These are phyloP conservation scores for Lottia gigantea DNA, from an alignment of 2,888 invertebrate genomes.

Conservation along the genomic window DNA sequence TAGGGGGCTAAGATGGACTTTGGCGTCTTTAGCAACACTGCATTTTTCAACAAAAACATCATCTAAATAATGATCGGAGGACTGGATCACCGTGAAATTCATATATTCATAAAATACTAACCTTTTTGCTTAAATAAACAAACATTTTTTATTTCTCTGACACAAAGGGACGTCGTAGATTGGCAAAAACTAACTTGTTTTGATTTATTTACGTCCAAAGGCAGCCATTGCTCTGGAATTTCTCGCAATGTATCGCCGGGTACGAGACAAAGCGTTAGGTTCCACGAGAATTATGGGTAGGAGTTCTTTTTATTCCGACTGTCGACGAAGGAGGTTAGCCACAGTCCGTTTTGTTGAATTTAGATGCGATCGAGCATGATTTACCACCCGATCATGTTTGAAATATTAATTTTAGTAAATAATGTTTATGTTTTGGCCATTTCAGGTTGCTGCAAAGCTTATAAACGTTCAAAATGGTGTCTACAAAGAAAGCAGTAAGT, in stretches of 20 bases:
- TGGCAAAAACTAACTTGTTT: neutral
- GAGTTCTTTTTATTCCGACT: neutral
- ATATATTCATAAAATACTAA: conserved; percentile 56
- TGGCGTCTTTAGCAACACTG: too few relatives aligned
- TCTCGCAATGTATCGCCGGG: conserved; percentile 18
- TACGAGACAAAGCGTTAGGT: neutral
- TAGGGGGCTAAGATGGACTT: too few relatives aligned
- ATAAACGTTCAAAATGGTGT: conserved; percentile 38
- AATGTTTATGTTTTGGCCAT: neutral
- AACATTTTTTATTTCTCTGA: conserved; percentile 43
- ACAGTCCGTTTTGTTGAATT: neutral
- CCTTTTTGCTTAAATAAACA: conserved; percentile 78
- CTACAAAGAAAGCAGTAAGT: conserved; percentile 53
- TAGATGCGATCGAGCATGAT: neutral
- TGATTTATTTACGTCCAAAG: neutral
- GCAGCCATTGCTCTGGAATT: conserved; percentile 9
- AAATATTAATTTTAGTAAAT: neutral
- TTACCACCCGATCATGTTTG: too few relatives aligned
- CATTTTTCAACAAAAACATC: conserved; percentile 19
- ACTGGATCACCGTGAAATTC: neutral
- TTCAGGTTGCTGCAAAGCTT: neutral
- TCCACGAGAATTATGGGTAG: neutral
- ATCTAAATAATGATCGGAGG: conserved; percentile 22
- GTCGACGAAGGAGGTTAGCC: neutral
- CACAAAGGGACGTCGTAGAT: neutral